Percentiles rank a stretch among this genome's conserved stretches.
Evolutionary conservation across 1,140 invertebrate species (phyloP).

Genomic region (Laupala kohalensis): DNA sequence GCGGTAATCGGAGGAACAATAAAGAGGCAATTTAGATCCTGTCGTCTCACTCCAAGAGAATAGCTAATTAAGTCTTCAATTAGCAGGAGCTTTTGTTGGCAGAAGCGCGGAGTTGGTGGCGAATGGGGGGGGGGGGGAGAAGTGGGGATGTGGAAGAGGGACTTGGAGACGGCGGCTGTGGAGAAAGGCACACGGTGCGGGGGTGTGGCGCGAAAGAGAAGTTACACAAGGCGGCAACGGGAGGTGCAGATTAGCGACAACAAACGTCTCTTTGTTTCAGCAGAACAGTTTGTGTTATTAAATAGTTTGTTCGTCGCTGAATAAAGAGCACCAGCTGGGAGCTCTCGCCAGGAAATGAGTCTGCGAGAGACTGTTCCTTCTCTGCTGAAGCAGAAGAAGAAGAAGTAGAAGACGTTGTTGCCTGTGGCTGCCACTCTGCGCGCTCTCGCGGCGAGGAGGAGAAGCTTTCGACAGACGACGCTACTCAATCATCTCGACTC

Average conservation of each 20-base stretch:
- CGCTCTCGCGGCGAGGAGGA: background rate
- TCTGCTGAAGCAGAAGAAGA: no score
- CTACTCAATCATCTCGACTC: no score
- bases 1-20: slow-evolving; percentile 7
- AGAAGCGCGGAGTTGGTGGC: background rate
- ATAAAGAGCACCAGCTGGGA: background rate
- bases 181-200: no score
- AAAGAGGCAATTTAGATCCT: slow-evolving; percentile 9
- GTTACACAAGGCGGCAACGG: background rate
- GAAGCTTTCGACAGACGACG: background rate
- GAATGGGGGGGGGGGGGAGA: background rate
- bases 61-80: slow-evolving; percentile 9
- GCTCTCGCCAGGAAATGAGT: background rate
- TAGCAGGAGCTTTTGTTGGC: slow-evolving; percentile 4
- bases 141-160: background rate
- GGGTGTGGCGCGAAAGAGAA: background rate
- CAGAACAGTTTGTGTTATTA: background rate
- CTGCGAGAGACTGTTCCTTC: background rate
- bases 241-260: background rate
- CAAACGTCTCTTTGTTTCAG: background rate
- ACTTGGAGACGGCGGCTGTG: background rate
- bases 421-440: no score
- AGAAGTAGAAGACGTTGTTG: background rate
- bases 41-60: slow-evolving; percentile 6
- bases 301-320: background rate